Evolutionary conservation across 2,113 vertebrate genomes (phyloP), one percentile per base, ranked within the genome.

Genomic region (Eurystomus gularis): DNA sequence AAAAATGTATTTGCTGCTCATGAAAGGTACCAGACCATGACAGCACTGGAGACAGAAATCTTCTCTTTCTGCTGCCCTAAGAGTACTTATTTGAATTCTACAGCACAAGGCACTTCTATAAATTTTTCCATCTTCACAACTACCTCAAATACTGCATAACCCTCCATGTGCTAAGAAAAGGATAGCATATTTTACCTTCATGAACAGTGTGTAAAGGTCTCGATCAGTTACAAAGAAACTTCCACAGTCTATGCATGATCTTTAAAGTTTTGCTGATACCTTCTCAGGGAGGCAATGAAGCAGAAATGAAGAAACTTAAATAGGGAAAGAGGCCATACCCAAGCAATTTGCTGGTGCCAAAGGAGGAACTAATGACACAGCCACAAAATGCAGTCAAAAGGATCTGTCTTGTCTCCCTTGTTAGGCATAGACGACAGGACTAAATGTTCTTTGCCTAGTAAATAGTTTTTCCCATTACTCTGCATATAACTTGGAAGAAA

Each of bases 1-100:
- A 69, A 93, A 93, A 92, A 72, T 20, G 3, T 86, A 29, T 71
- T 85, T 94, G 77, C 37, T 96, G 40, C 13, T 94, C 19, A 37
- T 68, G 35, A 46, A 77, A 91, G 60, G 69, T 94, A 91, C 68
- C 44, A 92, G 94, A 82, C 49, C 83, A 48, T 57, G 87, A 89
- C 57, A 92, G 51, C 33, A 65, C 19, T 61, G 57, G 82, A 94
- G 87, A 90, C 52, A 92, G 77, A 94, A 78, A 48, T 93, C 33
- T 91, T 80, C 61, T 73, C 24, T 71, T 88, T 48, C 72, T 52
- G 13, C 28, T 91, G 24, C 6, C 25, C 72, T 81, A 66, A 31
- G 21, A 39, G 42, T 75, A 92, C 11, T 14, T 83, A 46, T 86
- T 93, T 6, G 13, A 80, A 79, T 79, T 73, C 75, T 65, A 51